A percentile compares a stretch with the other conserved stretches of the same genome.
Conservation (phyloP, 2,888 invertebrate species). For the Sarcophaga carnaria region DNA sequence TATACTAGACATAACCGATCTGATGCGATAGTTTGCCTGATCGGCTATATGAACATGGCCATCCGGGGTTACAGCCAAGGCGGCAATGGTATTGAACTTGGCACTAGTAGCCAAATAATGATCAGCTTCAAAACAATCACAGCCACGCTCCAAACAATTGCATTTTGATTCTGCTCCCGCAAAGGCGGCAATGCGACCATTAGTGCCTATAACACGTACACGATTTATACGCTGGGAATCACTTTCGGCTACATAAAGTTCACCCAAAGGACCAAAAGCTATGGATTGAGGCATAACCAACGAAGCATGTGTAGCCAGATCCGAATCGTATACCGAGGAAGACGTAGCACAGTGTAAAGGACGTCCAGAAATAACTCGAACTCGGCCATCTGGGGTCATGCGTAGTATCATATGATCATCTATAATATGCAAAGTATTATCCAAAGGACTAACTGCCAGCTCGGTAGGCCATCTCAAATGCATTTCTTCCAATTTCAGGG, state of each 20-base stretch:
- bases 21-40: slow-evolving; percentile 94
- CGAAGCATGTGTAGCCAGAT: slow-evolving; percentile 94
- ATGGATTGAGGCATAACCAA: slow-evolving; percentile 97
- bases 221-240: slow-evolving; percentile 97
- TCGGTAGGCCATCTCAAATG: slow-evolving; percentile 98
- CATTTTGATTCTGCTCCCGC: slow-evolving; percentile 97
- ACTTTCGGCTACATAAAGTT: slow-evolving; percentile 96
- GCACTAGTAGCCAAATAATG: slow-evolving; percentile 95
- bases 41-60: slow-evolving; percentile 97
- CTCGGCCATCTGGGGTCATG: slow-evolving; percentile 94
- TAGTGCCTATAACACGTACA: slow-evolving; percentile 94
- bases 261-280: slow-evolving; percentile 95
- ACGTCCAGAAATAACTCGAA: slow-evolving; percentile 95
- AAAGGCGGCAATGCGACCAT: slow-evolving; percentile 95
- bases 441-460: slow-evolving; percentile 95
- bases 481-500: slow-evolving; percentile 94
- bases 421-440: slow-evolving; percentile 96
- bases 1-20: slow-evolving; percentile 94
- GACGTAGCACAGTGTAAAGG: slow-evolving; percentile 96
- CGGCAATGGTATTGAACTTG: slow-evolving; percentile 96
- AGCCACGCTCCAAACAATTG: slow-evolving; percentile 94
- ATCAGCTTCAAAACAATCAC: slow-evolving; percentile 96
- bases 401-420: slow-evolving; percentile 98
- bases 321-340: slow-evolving; percentile 89
- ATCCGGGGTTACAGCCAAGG: slow-evolving; percentile 95